Base-by-base conservation (phyloP, 2,113 vertebrate genomes). In the Chamaea fasciata region DNA sequence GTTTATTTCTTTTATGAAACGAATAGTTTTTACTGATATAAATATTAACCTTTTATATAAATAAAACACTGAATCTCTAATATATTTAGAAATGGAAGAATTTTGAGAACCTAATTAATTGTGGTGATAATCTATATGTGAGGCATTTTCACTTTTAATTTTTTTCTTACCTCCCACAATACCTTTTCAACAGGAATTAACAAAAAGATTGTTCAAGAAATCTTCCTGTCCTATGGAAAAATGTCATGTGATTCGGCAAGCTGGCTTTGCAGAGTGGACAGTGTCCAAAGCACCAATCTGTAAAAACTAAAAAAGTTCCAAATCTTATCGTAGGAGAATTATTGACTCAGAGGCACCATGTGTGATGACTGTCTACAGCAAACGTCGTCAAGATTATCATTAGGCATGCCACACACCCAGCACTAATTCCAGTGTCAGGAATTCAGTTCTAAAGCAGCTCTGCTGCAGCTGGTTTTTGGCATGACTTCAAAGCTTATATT, bases 401-500 rank as follows among this genome's bases (percentile, higher is more conserved):
- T 95, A 96, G 67, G 80, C 78, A 95, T 88, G 90, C 28, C 93
- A 92, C 88, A 86, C 80, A 88, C 75, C 87, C 93, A 94, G 93
- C 75, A 91, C 88, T 97, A 97, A 98, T 97, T 96, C 90, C 68
- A 82, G 74, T 92, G 96, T 97, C 95, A 97, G 78, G 82, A 97
- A 97, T 97, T 97, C 91, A 90, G 75, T 97, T 94, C 93, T 90
- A 97, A 97, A 96, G 78, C 73, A 93, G 92, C 60, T 95, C 91
- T 89, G 94, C 73, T 89, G 70, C 96, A 92, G 83, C 56, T 84
- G 95, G 53, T 39, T 96, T 94, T 93, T 97, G 97, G 97, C 96
- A 96, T 53, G 76, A 94, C 96, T 97, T 98, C 97, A 98, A 97
- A 98, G 97, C 80, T 95, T 91, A 87, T 89, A 95, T 95, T 98